These are phyloP conservation scores for Phalera bucephala DNA, from an alignment of 2,888 invertebrate genomes.

Conservation along the genomic window DNA sequence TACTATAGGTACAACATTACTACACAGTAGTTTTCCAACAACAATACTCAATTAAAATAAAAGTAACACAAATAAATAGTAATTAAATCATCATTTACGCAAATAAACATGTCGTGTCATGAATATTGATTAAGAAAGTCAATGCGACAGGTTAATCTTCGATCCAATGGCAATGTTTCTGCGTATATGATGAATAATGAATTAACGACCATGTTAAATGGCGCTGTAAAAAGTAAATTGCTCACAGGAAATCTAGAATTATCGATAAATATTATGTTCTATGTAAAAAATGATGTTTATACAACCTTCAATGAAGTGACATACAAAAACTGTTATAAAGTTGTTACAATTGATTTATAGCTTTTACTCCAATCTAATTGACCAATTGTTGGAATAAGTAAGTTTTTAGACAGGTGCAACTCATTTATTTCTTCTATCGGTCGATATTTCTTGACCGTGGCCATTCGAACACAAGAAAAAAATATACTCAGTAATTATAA, in stretches of 20 bases:
- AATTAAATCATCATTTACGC: constrained; percentile 45
- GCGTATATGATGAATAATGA: constrained; percentile 35
- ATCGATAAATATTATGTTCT: too few species aligned
- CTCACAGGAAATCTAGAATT: too few species aligned
- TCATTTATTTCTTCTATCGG: constrained; percentile 8
- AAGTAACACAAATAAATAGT: constrained; percentile 32
- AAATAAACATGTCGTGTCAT: constrained; percentile 49
- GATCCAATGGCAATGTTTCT: constrained; percentile 32
- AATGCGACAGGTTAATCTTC: constrained; percentile 30
- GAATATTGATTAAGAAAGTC: constrained; percentile 64
- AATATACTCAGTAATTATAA: constrained; percentile 56
- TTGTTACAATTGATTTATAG: too few species aligned
- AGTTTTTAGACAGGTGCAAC: too few species aligned
- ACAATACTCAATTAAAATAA: constrained; percentile 28
- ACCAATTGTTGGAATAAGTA: too few species aligned
- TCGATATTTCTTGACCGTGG: constrained; percentile 39
- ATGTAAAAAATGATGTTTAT: too few species aligned
- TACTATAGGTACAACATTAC: background rate
- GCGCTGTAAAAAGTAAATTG: constrained; percentile 6
- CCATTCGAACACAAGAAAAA: constrained; percentile 42
- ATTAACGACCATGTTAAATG: constrained; percentile 24
- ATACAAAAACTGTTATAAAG: background rate
- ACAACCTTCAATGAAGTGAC: too few species aligned
- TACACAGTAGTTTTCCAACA: too few species aligned
- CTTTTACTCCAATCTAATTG: too few species aligned